phyloP scores from a whole-genome alignment of 2,888 invertebrate genomes.

The Troides oblongomaculatus region DNA sequence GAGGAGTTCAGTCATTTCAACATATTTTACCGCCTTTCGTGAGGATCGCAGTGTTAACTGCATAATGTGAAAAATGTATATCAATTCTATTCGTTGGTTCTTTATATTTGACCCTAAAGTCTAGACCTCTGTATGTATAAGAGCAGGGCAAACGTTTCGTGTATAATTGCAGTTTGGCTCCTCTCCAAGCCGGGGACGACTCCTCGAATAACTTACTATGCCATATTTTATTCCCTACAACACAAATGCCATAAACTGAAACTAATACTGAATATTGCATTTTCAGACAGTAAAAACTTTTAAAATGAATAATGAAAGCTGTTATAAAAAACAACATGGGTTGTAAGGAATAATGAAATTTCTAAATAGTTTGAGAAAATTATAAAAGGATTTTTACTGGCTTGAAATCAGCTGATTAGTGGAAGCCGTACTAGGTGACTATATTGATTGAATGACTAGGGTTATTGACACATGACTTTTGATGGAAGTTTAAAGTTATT shows the following conservation, averaged over 20 bases:
- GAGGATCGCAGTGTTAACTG: too few species aligned
- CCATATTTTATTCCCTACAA: neutral
- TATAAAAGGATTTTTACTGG: too few species aligned
- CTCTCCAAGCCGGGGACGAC: conserved; percentile 5
- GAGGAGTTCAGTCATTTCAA: too few species aligned
- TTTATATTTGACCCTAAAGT: neutral
- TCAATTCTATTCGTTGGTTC: too few species aligned
- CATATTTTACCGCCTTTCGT: too few species aligned
- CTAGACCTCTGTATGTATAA: conserved; percentile 12
- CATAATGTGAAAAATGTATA: too few species aligned
- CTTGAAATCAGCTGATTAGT: neutral
- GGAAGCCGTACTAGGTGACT: neutral
- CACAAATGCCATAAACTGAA: neutral
- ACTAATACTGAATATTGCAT: too few species aligned
- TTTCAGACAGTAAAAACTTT: too few species aligned
- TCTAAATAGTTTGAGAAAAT: too few species aligned
- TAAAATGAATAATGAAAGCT: too few species aligned
- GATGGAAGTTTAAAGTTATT: neutral
- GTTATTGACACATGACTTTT: conserved; percentile 5
- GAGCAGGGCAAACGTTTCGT: conserved; percentile 6
- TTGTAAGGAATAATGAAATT: too few species aligned
- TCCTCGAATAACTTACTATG: neutral
- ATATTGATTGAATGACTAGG: neutral
- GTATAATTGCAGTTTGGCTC: conserved; percentile 23
- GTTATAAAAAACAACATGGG: too few species aligned